phyloP scores from a whole-genome alignment of 2,888 invertebrate genomes.

The Melinaea menophilus region DNA sequence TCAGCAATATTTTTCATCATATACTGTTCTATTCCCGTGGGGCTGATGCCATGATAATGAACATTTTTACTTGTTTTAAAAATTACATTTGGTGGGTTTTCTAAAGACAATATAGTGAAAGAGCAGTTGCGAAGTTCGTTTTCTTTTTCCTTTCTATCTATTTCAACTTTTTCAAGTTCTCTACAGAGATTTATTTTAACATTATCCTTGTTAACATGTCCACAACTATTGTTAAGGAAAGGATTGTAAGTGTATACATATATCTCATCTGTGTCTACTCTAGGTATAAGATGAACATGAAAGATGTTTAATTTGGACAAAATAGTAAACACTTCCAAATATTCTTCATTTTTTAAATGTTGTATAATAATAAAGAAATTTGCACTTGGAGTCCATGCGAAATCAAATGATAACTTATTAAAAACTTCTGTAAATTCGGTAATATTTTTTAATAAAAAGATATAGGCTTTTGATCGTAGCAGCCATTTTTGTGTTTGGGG shows the following conservation, averaged over 20 bases:
- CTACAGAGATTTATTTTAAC: constrained; percentile 43
- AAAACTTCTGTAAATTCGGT: constrained; percentile 38
- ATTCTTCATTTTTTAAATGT: constrained; percentile 30
- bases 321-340: constrained; percentile 37
- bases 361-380: constrained; percentile 39
- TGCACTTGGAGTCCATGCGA: constrained; percentile 48
- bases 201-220: constrained; percentile 36
- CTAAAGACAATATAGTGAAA: constrained; percentile 42
- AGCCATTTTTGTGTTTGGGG: constrained; percentile 36
- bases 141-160: constrained; percentile 33
- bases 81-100: constrained; percentile 44
- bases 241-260: constrained; percentile 44
- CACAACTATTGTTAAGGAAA: constrained; percentile 46
- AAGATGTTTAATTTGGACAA: constrained; percentile 42
- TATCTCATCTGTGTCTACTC: constrained; percentile 24
- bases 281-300: constrained; percentile 42
- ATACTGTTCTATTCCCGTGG: constrained; percentile 49
- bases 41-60: constrained; percentile 29
- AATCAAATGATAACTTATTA: constrained; percentile 38
- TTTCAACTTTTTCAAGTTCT: constrained; percentile 27
- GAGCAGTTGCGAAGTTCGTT: constrained; percentile 42
- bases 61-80: constrained; percentile 38
- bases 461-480: constrained; percentile 41
- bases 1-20: constrained; percentile 46
- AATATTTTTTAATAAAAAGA: constrained; percentile 41